Conservation (phyloP, 2,797 vertebrate species). For the Pseudochaenichthys georgianus region DNA sequence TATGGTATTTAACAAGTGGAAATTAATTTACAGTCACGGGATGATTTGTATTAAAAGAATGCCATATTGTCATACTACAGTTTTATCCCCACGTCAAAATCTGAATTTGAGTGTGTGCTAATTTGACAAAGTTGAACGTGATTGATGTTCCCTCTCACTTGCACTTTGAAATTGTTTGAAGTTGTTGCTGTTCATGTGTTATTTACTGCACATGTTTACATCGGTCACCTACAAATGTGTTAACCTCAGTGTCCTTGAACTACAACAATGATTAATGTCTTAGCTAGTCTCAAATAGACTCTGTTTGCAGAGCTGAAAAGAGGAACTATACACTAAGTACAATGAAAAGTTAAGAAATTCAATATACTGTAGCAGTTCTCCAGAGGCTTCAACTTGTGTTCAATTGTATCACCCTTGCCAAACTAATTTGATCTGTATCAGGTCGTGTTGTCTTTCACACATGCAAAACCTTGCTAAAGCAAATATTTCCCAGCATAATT, state of each 20-base stretch:
- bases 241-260: neutral
- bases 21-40: neutral
- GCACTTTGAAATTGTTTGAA: neutral
- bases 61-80: neutral
- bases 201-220: conserved; percentile 1
- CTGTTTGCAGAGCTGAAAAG: conserved; percentile 73
- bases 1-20: no score
- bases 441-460: conserved; percentile 42
- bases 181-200: conserved; percentile 8
- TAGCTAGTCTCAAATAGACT: conserved; percentile 45
- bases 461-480: conserved; percentile 31
- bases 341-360: conserved; percentile 47
- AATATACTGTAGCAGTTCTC: conserved; percentile 28
- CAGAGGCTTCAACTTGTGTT: conserved; percentile 33
- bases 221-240: neutral
- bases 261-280: conserved; percentile 56
- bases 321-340: conserved; percentile 42
- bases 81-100: neutral
- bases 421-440: conserved; percentile 52
- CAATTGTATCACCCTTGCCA: conserved; percentile 48
- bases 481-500: conserved; percentile 57
- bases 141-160: neutral
- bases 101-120: neutral
- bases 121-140: neutral
- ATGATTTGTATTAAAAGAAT: neutral